phyloP scores from a whole-genome alignment of 2,888 invertebrate species.

The Pachymerium ferrugineum region DNA sequence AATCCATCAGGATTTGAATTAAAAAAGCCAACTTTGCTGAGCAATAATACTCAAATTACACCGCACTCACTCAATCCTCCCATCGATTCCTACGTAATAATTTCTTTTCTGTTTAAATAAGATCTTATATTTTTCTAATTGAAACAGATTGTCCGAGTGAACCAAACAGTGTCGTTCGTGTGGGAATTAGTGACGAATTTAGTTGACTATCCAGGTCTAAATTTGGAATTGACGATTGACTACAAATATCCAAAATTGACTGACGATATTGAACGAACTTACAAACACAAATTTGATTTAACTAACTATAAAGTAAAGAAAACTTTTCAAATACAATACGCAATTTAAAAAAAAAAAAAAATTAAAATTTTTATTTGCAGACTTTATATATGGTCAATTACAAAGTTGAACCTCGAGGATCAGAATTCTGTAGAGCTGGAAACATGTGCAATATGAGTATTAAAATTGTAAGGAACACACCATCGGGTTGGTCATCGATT shows the following conservation, averaged over 20 bases:
- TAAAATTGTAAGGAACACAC: constrained; percentile 37
- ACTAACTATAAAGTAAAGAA: constrained; percentile 65
- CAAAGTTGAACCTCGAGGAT: constrained; percentile 70
- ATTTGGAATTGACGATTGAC: constrained; percentile 60
- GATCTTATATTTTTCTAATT: constrained; percentile 41
- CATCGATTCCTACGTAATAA: constrained; percentile 38
- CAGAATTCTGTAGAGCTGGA: constrained; percentile 81
- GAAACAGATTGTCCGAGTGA: constrained; percentile 68
- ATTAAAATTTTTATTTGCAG: constrained; percentile 50
- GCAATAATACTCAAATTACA: constrained; percentile 37
- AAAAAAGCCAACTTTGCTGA: constrained; percentile 46
- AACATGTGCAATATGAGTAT: constrained; percentile 61
- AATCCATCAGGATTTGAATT: constrained; percentile 39
- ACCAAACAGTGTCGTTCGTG: constrained; percentile 71
- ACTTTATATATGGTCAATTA: constrained; percentile 77
- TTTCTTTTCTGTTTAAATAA: background rate
- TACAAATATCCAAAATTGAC: constrained; percentile 48
- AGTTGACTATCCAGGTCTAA: constrained; percentile 48
- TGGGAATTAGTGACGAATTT: constrained; percentile 63
- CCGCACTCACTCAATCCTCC: constrained; percentile 38
- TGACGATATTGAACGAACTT: constrained; percentile 46
- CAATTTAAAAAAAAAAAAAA: background rate
- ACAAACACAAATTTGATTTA: constrained; percentile 67
- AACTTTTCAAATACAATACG: background rate
- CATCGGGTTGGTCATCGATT: constrained; percentile 47